Evolutionary conservation across 2,113 vertebrate genomes (phyloP).

Genomic region (Progne subis): DNA sequence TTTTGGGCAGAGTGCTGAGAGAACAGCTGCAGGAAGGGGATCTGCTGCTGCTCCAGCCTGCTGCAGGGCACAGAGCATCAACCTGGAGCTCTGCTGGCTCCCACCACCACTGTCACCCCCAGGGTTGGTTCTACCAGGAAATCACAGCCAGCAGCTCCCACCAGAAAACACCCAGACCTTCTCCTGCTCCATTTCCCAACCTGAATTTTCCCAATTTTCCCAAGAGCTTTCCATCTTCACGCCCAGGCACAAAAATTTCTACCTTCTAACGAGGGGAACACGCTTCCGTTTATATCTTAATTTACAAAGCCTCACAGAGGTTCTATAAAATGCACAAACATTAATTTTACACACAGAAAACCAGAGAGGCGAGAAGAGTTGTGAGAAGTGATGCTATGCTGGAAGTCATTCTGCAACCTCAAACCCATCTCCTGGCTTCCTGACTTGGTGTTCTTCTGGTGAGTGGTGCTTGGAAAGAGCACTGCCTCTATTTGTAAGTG

Average conservation of each 20-base stretch:
- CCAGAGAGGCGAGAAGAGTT: not conserved
- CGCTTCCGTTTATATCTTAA: not conserved
- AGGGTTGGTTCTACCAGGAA: not conserved
- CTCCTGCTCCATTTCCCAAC: not conserved
- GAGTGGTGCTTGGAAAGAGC: not conserved
- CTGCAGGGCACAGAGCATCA: not conserved
- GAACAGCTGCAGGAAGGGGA: not conserved
- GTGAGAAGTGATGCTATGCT: not conserved
- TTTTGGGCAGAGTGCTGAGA: not conserved
- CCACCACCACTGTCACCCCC: not conserved
- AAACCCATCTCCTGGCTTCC: not conserved
- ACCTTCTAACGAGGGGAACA: not conserved
- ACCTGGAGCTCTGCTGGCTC: not conserved
- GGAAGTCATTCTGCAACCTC: not conserved
- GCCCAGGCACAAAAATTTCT: not conserved
- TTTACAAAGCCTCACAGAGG: not conserved
- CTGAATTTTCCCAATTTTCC: not conserved
- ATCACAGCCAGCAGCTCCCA: not conserved
- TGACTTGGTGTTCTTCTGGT: not conserved
- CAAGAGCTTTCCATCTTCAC: not conserved
- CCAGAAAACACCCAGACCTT: not conserved
- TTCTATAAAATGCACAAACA: not conserved
- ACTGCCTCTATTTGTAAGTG: not conserved
- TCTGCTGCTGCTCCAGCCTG: not conserved
- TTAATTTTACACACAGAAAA: not conserved